These are phyloP conservation scores for Ammospiza nelsoni DNA, from an alignment of 2,113 vertebrate genomes.

Conservation along the genomic window DNA sequence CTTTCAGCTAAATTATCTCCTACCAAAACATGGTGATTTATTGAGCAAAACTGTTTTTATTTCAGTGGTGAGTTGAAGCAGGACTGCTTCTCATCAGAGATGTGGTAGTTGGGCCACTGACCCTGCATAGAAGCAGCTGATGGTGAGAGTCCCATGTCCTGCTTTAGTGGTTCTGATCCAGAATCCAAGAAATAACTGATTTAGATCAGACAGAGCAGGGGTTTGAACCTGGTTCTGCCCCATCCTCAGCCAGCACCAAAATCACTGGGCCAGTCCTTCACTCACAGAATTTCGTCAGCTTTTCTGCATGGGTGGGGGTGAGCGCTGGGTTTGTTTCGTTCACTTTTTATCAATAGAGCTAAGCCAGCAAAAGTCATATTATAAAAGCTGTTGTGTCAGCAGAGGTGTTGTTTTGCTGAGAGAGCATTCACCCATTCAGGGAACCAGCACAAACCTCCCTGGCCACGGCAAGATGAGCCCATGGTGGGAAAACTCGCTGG, in stretches of 20 bases:
- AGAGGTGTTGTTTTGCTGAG: slow-evolving; percentile 51
- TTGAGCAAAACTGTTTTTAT: background rate
- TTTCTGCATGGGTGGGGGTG: background rate
- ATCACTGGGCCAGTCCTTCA: background rate
- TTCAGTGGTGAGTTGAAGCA: background rate
- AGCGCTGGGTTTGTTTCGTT: background rate
- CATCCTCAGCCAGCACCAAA: background rate
- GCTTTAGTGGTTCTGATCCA: background rate
- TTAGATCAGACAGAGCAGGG: background rate
- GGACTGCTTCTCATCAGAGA: background rate
- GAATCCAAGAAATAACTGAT: background rate
- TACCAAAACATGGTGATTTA: background rate
- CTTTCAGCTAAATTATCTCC: background rate
- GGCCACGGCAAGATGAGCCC: background rate
- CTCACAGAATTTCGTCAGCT: background rate
- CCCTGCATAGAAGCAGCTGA: background rate
- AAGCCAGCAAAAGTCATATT: slow-evolving; percentile 32
- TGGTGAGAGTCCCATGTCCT: background rate
- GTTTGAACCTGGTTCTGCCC: background rate
- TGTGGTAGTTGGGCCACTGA: background rate
- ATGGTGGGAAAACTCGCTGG: background rate
- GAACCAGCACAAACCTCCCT: background rate
- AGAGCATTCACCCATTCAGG: background rate
- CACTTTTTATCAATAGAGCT: slow-evolving; percentile 25
- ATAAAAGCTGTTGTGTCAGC: slow-evolving; percentile 29